Conservation (phyloP, 2,797 vertebrate genomes). For the Myotis daubentonii region DNA sequence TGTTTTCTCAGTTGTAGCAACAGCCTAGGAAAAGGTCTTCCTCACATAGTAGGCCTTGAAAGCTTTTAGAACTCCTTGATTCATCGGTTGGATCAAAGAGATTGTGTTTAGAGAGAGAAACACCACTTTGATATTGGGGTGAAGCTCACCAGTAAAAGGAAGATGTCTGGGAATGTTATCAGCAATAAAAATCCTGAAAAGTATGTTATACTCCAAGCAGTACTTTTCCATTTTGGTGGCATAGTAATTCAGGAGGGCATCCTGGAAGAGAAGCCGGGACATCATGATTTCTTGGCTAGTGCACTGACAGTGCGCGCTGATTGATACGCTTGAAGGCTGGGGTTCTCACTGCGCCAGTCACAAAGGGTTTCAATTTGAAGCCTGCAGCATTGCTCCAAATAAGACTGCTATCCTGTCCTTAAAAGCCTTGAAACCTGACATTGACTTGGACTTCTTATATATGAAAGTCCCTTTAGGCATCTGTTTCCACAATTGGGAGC, state of each 20-base stretch:
- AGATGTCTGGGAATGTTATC: neutral
- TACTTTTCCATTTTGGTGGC: neutral
- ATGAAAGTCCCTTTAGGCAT: neutral
- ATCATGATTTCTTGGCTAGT: neutral
- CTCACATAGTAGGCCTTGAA: neutral
- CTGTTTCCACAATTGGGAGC: neutral
- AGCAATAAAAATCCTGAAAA: neutral
- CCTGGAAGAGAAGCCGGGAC: neutral
- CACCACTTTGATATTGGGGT: neutral
- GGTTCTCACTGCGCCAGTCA: neutral
- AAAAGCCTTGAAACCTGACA: neutral
- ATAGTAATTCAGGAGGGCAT: neutral
- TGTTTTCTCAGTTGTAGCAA: neutral
- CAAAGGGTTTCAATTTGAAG: neutral
- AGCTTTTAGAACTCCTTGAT: neutral
- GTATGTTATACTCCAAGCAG: neutral
- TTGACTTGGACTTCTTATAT: neutral
- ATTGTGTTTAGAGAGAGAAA: neutral
- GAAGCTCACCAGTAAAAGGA: neutral
- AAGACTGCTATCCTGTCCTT: neutral
- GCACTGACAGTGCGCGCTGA: neutral
- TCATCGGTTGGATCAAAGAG: neutral
- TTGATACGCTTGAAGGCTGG: neutral
- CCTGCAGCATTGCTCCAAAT: neutral
- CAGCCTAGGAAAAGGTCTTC: neutral